Percentiles rank a stretch among this genome's conserved stretches.
Conservation (phyloP, 2,113 vertebrate species). For the Dicentrarchus labrax region DNA sequence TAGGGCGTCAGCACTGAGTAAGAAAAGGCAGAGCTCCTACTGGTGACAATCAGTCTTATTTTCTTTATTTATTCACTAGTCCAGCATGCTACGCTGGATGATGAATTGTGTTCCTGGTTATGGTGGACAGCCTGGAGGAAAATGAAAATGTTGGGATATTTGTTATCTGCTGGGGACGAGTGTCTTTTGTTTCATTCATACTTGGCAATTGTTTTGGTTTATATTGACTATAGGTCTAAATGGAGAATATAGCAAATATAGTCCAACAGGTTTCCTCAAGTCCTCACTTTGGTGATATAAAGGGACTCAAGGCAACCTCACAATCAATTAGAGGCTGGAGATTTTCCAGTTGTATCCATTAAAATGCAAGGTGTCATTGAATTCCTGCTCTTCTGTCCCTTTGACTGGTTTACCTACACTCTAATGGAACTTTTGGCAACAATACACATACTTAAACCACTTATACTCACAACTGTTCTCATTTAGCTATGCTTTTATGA, state of each 20-base stretch:
- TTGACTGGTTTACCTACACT: constrained; percentile 25
- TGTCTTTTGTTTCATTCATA: constrained; percentile 23
- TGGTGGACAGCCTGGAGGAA: constrained; percentile 10
- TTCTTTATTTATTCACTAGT: constrained; percentile 7
- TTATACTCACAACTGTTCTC: background rate
- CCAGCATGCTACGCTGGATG: background rate
- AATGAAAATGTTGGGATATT: constrained; percentile 23
- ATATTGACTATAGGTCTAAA: constrained; percentile 33
- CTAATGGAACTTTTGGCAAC: constrained; percentile 57
- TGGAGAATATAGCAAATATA: constrained; percentile 16
- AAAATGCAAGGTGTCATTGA: constrained; percentile 51
- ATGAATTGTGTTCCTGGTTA: constrained; percentile 16
- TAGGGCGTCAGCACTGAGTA: background rate
- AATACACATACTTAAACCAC: constrained; percentile 1
- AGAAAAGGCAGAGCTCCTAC: background rate
- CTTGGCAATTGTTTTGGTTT: background rate
- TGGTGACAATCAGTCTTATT: constrained; percentile 6
- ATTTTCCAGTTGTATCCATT: constrained; percentile 42
- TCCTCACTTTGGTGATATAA: constrained; percentile 33
- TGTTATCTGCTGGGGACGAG: constrained; percentile 29
- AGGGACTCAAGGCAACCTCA: constrained; percentile 29
- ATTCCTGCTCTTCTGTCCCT: background rate
- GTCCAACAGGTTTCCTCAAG: constrained; percentile 23
- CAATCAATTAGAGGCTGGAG: constrained; percentile 58
- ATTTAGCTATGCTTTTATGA: constrained; percentile 1